Base-by-base conservation (phyloP, 1,140 invertebrate species). In the Sycophaga agraensis region DNA sequence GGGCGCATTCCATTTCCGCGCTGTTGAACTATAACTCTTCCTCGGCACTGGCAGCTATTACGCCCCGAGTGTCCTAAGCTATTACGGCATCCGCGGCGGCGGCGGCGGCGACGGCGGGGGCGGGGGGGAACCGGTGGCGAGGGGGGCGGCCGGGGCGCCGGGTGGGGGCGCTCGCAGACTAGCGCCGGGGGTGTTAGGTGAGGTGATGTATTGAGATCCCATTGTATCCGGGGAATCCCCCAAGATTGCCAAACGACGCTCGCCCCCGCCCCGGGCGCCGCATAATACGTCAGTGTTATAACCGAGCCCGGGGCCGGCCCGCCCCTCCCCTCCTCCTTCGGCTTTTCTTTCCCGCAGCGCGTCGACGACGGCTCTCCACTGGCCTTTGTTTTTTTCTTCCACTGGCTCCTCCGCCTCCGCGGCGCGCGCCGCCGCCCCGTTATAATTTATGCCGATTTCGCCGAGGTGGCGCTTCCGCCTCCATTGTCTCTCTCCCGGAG, bases 171-270 rank as follows among this genome's bases (percentile, higher is more conserved):
- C 9, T 1, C n/a, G 26, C 1, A 46, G 26, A 45, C 17, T 42
- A 50, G 24, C 42, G 43, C 35, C 35, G 39, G 46, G 46, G 45
- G 59, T 54, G 64, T 76, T 79, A 79, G 74, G 70, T 68, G 70
- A 80, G 75, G 77, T 81, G 79, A 80, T 81, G 79, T 79, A 81
- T 81, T 81, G 79, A 81, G 78, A 81, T 80, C 77, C 78, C 77
- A 81, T 80, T 80, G 78, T 81, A 80, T 79, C 78, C 78, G 68
- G 66, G 69, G 73, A 81, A 80, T 79, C 78, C 78, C 77, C 75
- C 70, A 81, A 81, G 79, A 81, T 80, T 80, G 78, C 78, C 77
- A 78, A 80, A 80, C 75, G 46, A 56, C 62, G 31, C 28, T 31
- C 28, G 28, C 28, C 5, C 28, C 28, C 28, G 28, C 28, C 28